These are phyloP conservation scores for Aegotheles bennettii DNA, from an alignment of 2,113 vertebrate genomes.

Conservation along the genomic window DNA sequence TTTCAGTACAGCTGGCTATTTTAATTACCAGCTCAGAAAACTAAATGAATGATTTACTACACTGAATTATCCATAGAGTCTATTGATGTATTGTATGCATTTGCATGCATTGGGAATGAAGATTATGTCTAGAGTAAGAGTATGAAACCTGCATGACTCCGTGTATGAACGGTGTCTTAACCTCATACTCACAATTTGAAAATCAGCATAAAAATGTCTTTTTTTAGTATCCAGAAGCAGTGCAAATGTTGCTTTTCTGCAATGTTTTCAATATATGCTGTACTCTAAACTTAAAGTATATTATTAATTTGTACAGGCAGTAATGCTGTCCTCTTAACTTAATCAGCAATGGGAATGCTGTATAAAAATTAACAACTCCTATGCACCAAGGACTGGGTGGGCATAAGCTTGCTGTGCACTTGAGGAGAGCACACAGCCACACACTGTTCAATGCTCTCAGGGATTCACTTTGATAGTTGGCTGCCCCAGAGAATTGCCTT, in stretches of 20 bases:
- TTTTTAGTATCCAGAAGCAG: background rate
- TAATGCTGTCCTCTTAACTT: background rate
- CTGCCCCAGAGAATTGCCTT: constrained; percentile 1
- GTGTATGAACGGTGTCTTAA: background rate
- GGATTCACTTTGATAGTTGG: background rate
- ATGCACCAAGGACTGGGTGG: background rate
- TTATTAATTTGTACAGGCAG: background rate
- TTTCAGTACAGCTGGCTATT: background rate
- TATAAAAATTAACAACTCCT: background rate
- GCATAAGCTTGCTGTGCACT: background rate
- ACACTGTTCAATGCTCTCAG: background rate
- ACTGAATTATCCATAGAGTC: background rate
- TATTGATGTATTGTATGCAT: background rate
- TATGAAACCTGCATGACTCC: background rate
- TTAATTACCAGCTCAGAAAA: background rate
- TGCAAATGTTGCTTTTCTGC: background rate
- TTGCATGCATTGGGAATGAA: background rate
- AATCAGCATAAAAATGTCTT: background rate
- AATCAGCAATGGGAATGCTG: background rate
- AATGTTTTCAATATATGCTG: background rate
- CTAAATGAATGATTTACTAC: background rate
- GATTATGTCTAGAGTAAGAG: background rate
- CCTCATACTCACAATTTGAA: background rate
- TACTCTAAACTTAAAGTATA: background rate
- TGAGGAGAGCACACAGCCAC: background rate